Evolutionary conservation across 2,797 vertebrate genomes (phyloP).

Genomic region (Poeciliopsis infans): DNA sequence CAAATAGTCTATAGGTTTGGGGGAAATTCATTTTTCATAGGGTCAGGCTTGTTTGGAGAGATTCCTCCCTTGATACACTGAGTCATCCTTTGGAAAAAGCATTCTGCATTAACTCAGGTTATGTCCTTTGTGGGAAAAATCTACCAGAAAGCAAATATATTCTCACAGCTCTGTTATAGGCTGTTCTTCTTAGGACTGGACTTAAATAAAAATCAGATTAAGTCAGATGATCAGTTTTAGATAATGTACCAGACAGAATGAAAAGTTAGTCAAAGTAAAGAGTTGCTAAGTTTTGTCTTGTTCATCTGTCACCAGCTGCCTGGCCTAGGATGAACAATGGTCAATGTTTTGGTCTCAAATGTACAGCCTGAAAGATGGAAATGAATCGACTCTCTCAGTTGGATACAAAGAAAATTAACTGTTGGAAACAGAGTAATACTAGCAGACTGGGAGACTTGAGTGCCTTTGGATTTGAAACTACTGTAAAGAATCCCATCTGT

Average conservation of each 20-base stretch:
- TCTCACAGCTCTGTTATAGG: neutral
- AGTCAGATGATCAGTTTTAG: neutral
- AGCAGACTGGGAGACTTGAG: neutral
- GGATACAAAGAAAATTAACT: neutral
- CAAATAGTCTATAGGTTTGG: neutral
- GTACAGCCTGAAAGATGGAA: neutral
- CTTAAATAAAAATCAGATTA: neutral
- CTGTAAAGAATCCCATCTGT: neutral
- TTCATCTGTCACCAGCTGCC: neutral
- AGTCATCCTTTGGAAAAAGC: neutral
- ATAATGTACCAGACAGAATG: neutral
- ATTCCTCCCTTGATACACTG: neutral
- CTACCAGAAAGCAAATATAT: neutral
- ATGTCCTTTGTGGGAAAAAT: fast-evolving
- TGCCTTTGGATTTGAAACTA: neutral
- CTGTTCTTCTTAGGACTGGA: neutral
- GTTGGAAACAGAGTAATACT: neutral
- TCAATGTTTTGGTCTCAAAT: neutral
- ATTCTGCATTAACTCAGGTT: neutral
- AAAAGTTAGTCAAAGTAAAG: neutral
- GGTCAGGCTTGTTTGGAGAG: neutral
- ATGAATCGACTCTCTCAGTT: neutral
- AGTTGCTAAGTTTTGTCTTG: neutral
- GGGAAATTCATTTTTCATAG: neutral
- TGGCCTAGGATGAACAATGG: neutral